Conservation (phyloP, 64 coral and sea anemone genomes). For the Montipora cactus region DNA sequence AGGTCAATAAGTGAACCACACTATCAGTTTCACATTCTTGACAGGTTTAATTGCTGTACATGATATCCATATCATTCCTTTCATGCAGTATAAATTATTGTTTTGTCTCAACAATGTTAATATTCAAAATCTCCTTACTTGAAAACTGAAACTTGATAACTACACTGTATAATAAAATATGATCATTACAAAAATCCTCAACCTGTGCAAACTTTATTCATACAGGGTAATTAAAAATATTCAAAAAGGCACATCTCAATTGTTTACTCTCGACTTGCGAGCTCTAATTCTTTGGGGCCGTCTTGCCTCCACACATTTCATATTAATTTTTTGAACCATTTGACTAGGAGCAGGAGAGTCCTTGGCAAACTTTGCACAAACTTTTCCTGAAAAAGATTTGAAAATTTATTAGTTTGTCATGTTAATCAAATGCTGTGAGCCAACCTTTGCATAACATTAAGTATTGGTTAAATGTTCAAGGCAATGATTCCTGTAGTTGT, state of each 20-base stretch:
- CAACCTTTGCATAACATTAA: neutral
- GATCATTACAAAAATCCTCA: neutral
- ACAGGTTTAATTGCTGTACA: no score
- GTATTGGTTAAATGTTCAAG: neutral
- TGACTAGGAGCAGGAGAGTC: neutral
- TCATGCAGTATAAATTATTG: no score
- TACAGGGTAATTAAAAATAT: neutral
- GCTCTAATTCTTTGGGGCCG: neutral
- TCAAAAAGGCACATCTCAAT: neutral
- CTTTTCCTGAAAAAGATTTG: neutral
- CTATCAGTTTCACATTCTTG: no score
- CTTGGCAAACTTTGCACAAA: neutral
- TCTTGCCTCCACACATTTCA: neutral
- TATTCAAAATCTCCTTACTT: neutral
- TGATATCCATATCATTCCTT: no score
- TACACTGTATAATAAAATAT: neutral
- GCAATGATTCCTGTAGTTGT: neutral
- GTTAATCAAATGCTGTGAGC: neutral
- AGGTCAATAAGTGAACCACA: no score
- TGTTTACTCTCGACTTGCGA: neutral
- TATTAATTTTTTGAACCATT: neutral
- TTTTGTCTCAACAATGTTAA: no score
- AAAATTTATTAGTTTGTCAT: constrained; percentile 1
- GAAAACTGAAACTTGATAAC: neutral
- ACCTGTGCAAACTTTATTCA: neutral